These are phyloP conservation scores for Centruroides sculpturatus DNA, from an alignment of 1,140 invertebrate species.

Conservation along the genomic window DNA sequence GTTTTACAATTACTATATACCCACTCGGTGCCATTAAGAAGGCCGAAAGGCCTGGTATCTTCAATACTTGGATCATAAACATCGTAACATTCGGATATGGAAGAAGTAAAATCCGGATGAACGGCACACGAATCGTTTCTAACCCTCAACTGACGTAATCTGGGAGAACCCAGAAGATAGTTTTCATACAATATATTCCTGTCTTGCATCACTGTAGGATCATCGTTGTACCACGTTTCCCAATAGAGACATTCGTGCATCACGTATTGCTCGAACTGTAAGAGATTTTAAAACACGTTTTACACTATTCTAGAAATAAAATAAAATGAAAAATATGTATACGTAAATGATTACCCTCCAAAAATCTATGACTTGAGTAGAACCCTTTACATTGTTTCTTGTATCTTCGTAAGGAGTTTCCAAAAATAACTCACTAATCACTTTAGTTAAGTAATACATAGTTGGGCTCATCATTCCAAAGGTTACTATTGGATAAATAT, in stretches of 20 bases:
- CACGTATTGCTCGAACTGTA: slow-evolving; percentile 39
- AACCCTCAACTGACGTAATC: slow-evolving; percentile 44
- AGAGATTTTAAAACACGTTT: too few relatives aligned
- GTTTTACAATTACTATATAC: slow-evolving; percentile 10
- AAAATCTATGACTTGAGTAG: slow-evolving; percentile 40
- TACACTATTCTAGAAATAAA: too few relatives aligned
- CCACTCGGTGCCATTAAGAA: slow-evolving; percentile 27
- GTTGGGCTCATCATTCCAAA: slow-evolving; percentile 43
- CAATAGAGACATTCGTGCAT: slow-evolving; percentile 43
- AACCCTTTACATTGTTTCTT: slow-evolving; percentile 32
- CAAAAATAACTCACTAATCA: slow-evolving; percentile 40
- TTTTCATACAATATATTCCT: slow-evolving; percentile 47
- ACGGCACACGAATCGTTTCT: slow-evolving; percentile 43
- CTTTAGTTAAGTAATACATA: slow-evolving; percentile 46
- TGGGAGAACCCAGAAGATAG: slow-evolving; percentile 44
- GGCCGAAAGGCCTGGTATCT: slow-evolving; percentile 37
- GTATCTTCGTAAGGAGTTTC: slow-evolving; percentile 30
- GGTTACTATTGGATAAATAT: slow-evolving; percentile 31
- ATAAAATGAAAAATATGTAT: background rate
- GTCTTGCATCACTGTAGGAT: slow-evolving; percentile 26
- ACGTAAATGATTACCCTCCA: slow-evolving; percentile 36
- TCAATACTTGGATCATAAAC: slow-evolving; percentile 37
- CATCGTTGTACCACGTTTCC: slow-evolving; percentile 40
- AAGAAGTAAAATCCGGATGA: slow-evolving; percentile 40
- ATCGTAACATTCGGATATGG: slow-evolving; percentile 45